Conservation (phyloP, 2,797 vertebrate species). For the Cyclopterus lumpus region DNA sequence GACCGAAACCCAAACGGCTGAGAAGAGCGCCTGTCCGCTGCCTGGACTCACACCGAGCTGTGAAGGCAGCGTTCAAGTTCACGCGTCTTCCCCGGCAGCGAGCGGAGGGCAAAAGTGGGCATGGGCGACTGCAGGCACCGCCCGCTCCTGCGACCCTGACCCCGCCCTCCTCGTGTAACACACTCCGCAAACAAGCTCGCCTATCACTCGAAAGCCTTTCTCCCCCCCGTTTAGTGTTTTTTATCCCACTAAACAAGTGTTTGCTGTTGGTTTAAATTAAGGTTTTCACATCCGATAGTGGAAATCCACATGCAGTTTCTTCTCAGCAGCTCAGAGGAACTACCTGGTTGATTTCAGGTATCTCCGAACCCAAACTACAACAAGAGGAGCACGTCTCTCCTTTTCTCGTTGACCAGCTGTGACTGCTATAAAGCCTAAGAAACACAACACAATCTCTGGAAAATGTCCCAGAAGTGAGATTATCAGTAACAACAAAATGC, state of each 20-base stretch:
- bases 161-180: slow-evolving; percentile 67
- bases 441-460: neutral
- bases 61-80: slow-evolving; percentile 85
- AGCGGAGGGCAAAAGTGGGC: slow-evolving; percentile 73
- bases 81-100: slow-evolving; percentile 73
- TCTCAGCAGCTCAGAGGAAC: slow-evolving; percentile 58
- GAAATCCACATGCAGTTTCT: slow-evolving; percentile 30
- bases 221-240: neutral
- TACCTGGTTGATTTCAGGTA: slow-evolving; percentile 70
- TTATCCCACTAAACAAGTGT: neutral
- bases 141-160: slow-evolving; percentile 68
- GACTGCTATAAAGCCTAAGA: neutral
- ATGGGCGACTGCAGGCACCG: slow-evolving; percentile 72
- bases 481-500: neutral
- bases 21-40: slow-evolving; percentile 48
- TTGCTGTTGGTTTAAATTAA: neutral
- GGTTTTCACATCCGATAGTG: slow-evolving; percentile 10
- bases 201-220: neutral
- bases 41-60: slow-evolving; percentile 60
- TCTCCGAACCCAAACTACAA: slow-evolving; percentile 59
- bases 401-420: slow-evolving; percentile 36
- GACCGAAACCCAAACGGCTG: slow-evolving; percentile 31
- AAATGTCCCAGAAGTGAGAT: neutral
- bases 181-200: slow-evolving; percentile 4
- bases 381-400: slow-evolving; percentile 34